Base-by-base conservation (phyloP, 2,797 vertebrate genomes). In the Semaprochilodus insignis region DNA sequence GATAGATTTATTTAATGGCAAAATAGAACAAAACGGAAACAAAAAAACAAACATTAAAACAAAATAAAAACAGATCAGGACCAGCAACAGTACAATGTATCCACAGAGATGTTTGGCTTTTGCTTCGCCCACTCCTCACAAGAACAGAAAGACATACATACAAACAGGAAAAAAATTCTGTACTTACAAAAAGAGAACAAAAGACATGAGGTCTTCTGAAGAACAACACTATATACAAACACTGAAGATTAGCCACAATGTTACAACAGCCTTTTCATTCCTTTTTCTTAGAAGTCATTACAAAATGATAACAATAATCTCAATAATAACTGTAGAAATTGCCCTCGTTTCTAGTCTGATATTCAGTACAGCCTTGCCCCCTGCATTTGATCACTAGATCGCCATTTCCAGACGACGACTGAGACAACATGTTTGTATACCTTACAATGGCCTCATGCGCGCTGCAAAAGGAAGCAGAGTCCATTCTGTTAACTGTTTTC, bases 1-100 rank as follows among this genome's bases (percentile, higher is more conserved):
- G 95, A 98, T 97, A 97, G 95, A 97, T 99, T 99, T 97, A 98
- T 99, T 99, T 96, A 97, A 98, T 98, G 97, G 96, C 97, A 98
- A 97, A 97, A 95, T 96, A 97, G 94, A 94, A 92, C 91, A 93
- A 90, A 93, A 92, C 90, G 92, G 89, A 92, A 91, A 91, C 86
- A 91, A 87, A 88, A 87, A 88, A 91, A 91, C 83, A 91, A 89
- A 88, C 87, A 81, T 87, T 80, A 86, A 86, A 88, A 88, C 84
- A 83, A 83, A 88, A 86, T 80, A 90, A 87, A 92, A 90, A 92
- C 86, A 88, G 90, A 92, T 92, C 91, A 90, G 90, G 92, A 94
- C 93, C 91, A 94, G 93, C 92, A 90, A 93, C 92, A 89, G 92
- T 86, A 93, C 91, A 91, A 93, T 90, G 89, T 92, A 89, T 93